Base-by-base conservation (phyloP, 2,113 vertebrate genomes). In the Catagonus wagneri region DNA sequence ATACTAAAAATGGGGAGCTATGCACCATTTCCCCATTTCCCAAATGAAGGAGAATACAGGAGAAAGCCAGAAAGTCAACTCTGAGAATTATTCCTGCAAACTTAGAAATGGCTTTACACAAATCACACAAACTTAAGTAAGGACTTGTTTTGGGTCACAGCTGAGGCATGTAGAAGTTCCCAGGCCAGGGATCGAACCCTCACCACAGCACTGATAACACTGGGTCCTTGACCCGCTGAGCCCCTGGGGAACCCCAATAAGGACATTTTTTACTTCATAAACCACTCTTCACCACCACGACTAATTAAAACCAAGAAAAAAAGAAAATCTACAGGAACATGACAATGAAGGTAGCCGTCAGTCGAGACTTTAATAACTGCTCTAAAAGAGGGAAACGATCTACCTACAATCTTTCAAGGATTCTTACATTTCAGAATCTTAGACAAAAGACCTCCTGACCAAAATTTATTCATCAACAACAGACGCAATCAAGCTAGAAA, bases 311-410 rank as follows among this genome's bases (percentile, higher is more conserved):
- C 27, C 39, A 27, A 54, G 17, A 63, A 16, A 39, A 25, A 52
- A 80, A 78, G 50, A 60, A 78, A n/a, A 65, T 63, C 56, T 58
- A 76, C 32, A 96, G 71, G 83, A 90, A 93, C 75, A 92, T 92
- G 94, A 76, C 80, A 88, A 66, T 22, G 29, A 91, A 80, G 12
- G 6, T 86, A 94, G 94, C 87, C 95, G 65, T 95, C 95, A 95
- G 94, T 95, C 65, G 96, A 90, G 86, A 92, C 66, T 80, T 84
- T 66, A 71, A 27, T 90, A 91, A 93, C 65, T 44, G 71, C 34
- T 83, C 50, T 79, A 34, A 79, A 80, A 92, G 52, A 78, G 12
- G 50, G 58, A 90, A 83, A 44, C 9, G 22, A 89, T 60, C 50
- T 27, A 84, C 61, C 66, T 72, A 87, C 83, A 88, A 88, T 8